These are phyloP conservation scores for Planiliza haematocheilus DNA, from an alignment of 2,113 vertebrate species.

Conservation along the genomic window DNA sequence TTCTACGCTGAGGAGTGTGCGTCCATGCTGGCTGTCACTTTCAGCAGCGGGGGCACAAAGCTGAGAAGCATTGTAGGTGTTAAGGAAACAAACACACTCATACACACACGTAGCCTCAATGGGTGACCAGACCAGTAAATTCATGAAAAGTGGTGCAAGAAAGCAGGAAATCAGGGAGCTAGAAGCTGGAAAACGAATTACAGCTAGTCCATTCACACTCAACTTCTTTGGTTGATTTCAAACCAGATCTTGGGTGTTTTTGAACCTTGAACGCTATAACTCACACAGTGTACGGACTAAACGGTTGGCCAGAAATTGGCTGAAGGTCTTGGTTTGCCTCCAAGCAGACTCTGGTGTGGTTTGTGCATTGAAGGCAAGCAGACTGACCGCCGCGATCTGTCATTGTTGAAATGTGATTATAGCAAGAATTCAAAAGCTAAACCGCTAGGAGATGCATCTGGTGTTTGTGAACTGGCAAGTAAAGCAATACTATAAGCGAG, in stretches of 20 bases:
- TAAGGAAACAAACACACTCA: not conserved
- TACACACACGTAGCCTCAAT: not conserved
- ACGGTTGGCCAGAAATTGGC: rapidly evolving
- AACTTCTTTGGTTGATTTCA: not conserved
- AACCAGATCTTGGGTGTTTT: not conserved
- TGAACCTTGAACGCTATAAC: not conserved
- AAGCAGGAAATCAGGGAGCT: too few species aligned
- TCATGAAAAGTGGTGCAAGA: not conserved
- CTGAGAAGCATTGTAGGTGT: constrained; percentile 93
- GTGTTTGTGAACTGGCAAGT: not conserved
- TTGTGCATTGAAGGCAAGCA: not conserved
- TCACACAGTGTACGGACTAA: not conserved
- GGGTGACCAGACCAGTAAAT: not conserved
- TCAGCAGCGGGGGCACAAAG: constrained; percentile 91
- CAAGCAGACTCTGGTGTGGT: not conserved
- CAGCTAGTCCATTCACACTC: not conserved
- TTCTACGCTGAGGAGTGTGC: constrained; percentile 97
- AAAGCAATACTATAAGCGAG: not conserved
- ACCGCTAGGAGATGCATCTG: not conserved
- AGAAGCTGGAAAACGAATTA: too few species aligned
- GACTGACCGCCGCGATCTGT: rapidly evolving
- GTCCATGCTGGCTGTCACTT: constrained; percentile 96
- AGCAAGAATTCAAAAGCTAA: not conserved
- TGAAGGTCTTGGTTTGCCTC: not conserved
- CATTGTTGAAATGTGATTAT: not conserved